Evolutionary conservation across 92 coral and sea anemone species (phyloP).

Genomic region (Zoanthus sociatus): DNA sequence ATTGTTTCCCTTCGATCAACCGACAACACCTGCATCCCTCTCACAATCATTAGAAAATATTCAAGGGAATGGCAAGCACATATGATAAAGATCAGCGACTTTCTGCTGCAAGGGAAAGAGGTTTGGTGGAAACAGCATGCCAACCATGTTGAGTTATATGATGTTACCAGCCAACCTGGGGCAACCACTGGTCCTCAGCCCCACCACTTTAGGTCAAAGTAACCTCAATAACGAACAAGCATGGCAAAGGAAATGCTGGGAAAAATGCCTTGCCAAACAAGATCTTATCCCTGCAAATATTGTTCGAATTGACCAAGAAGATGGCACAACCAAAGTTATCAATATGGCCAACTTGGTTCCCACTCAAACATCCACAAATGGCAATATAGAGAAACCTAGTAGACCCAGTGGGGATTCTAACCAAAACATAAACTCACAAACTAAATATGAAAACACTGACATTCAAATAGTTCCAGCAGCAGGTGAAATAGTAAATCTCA

Average conservation of each 20-base stretch:
- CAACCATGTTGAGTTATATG: slow-evolving; percentile 22
- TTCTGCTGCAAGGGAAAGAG: slow-evolving; percentile 12
- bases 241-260: too few species aligned
- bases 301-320: too few species aligned
- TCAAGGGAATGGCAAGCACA: slow-evolving; percentile 65
- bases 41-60: slow-evolving; percentile 28
- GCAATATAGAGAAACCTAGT: not conserved
- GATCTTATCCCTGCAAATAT: too few species aligned
- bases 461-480: slow-evolving; percentile 14
- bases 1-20: slow-evolving; percentile 31
- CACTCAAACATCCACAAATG: slow-evolving; percentile 6
- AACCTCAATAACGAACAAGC: not conserved
- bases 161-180: slow-evolving; percentile 13
- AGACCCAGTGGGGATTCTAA: not conserved
- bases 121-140: not conserved
- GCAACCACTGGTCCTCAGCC: slow-evolving; percentile 12
- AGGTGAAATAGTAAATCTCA: slow-evolving; percentile 10
- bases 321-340: too few species aligned
- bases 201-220: slow-evolving; percentile 35
- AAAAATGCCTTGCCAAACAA: too few species aligned
- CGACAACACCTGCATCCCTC: slow-evolving; percentile 52
- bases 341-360: too few species aligned
- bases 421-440: not conserved
- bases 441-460: slow-evolving; percentile 18
- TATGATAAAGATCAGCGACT: slow-evolving; percentile 53